Percentiles rank a stretch among this genome's conserved stretches.
Conservation (phyloP, 2,888 invertebrate species). For the Drosophila picticornis region DNA sequence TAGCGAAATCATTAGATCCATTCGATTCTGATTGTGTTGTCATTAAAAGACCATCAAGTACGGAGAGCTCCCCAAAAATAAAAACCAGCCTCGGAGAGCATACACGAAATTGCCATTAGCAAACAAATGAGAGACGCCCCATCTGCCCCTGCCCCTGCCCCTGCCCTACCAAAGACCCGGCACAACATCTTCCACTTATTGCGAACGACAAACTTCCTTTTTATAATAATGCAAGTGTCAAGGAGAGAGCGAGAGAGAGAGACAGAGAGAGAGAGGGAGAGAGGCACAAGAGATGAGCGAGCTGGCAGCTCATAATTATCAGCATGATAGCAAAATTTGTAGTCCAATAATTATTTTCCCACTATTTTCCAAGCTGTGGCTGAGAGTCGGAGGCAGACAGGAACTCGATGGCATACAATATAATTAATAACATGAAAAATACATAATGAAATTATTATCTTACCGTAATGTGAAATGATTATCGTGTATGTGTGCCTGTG, state of each 20-base stretch:
- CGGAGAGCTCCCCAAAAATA: background rate
- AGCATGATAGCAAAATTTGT: constrained; percentile 76
- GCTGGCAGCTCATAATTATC: constrained; percentile 60
- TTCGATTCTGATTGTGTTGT: constrained; percentile 23
- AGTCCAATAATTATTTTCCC: constrained; percentile 76
- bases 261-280: background rate
- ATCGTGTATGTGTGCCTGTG: constrained; percentile 54
- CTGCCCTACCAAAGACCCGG: background rate
- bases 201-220: constrained; percentile 66
- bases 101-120: constrained; percentile 70
- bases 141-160: background rate
- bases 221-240: constrained; percentile 6
- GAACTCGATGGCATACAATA: constrained; percentile 63
- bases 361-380: constrained; percentile 54
- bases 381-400: constrained; percentile 35
- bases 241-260: background rate
- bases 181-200: constrained; percentile 47
- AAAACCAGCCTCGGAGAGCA: background rate
- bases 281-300: background rate
- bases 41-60: constrained; percentile 52
- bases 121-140: constrained; percentile 3
- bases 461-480: constrained; percentile 77
- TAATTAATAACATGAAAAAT: constrained; percentile 81
- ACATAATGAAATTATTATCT: constrained; percentile 80
- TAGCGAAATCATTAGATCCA: constrained; percentile 21